Base-by-base conservation (phyloP, 2,113 vertebrate species). In the Podarcis muralis region DNA sequence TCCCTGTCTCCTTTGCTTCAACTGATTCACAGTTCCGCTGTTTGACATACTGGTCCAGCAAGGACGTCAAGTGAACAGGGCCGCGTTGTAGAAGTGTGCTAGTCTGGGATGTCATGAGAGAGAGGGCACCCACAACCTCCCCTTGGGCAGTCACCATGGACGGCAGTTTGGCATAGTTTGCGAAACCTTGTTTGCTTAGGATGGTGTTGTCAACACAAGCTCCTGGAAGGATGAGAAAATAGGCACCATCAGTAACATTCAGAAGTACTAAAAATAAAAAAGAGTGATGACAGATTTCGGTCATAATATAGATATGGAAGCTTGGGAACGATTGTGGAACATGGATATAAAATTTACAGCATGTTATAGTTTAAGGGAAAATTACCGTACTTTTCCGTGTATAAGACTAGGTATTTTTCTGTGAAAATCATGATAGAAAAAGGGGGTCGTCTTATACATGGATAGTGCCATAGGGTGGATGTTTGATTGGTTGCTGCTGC, bases 171-270 rank as follows among this genome's bases (percentile, higher is more conserved):
- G 98, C 96, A 0, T 98, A 98, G 88, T 76, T 95, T 90, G 97
- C 16, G 53, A 99, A 85, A 0, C 98, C 98, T 89, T 98, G 97
- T 6, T 83, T 94, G 68, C 98, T 99, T 94, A 99, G 96, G 94
- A 99, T 94, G 0, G 95, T 97, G 96, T 97, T 81, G 1, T 99
- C 98, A 4, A 99, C 91, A 88, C 97, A 98, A 93, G 96, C 98
- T 2, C 98, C 99, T 99, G 96, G 0, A 32, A 91, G 88, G 80
- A 79, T 65, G 59, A 2, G 69, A 83, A 59, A 83, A 77, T 59
- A 66, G 32, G 59, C 40, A 74, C 16, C 35, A 43, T 43, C 27
- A 35, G 35, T 22, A 65, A 13, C 9, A 43, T 6, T 32, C 22
- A 48, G 48, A 53, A 53, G 48, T 53, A 53, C 48, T 53, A 53